Percentiles rank a stretch among this genome's conserved stretches.
These are phyloP conservation scores for Tridacna gigas DNA, from an alignment of 2,888 invertebrate species.

Conservation along the genomic window DNA sequence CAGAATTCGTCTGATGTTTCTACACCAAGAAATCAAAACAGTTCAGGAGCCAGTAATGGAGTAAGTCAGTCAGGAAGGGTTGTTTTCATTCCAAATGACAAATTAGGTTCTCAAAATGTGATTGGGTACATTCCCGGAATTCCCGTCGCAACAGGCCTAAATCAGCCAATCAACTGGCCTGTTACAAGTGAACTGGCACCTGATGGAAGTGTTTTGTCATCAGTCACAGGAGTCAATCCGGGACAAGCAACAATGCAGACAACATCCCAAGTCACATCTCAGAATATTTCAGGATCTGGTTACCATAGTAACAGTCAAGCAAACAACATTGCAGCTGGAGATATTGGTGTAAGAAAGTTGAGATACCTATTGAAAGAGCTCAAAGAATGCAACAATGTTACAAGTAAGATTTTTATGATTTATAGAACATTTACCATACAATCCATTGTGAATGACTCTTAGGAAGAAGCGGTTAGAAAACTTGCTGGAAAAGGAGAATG, in stretches of 20 bases:
- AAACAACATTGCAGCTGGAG: slow-evolving; percentile 58
- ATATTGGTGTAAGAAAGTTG: slow-evolving; percentile 70
- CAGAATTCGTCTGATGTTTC: slow-evolving; percentile 54
- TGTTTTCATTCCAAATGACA: slow-evolving; percentile 62
- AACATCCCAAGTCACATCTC: neutral
- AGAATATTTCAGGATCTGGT: slow-evolving; percentile 39
- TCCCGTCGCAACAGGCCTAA: slow-evolving; percentile 40
- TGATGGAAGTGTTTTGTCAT: slow-evolving; percentile 45
- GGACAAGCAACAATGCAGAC: slow-evolving; percentile 37
- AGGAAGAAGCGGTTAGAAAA: no score
- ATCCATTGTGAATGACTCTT: no score
- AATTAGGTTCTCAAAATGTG: slow-evolving; percentile 58
- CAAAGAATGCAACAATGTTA: slow-evolving; percentile 71
- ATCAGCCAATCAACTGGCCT: slow-evolving; percentile 59
- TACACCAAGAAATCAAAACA: slow-evolving; percentile 53
- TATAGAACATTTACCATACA: no score
- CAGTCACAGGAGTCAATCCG: slow-evolving; percentile 37
- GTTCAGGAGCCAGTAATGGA: slow-evolving; percentile 40
- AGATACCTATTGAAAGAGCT: slow-evolving; percentile 72
- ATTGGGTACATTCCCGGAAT: slow-evolving; percentile 62
- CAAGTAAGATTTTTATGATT: slow-evolving; percentile 63
- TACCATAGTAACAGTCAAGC: slow-evolving; percentile 48
- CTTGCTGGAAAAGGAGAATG: neutral
- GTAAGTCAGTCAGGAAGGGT: slow-evolving; percentile 54
- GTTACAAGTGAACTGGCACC: slow-evolving; percentile 43